Conservation (phyloP, 2,797 vertebrate species). For the Coracias cyanogaster region DNA sequence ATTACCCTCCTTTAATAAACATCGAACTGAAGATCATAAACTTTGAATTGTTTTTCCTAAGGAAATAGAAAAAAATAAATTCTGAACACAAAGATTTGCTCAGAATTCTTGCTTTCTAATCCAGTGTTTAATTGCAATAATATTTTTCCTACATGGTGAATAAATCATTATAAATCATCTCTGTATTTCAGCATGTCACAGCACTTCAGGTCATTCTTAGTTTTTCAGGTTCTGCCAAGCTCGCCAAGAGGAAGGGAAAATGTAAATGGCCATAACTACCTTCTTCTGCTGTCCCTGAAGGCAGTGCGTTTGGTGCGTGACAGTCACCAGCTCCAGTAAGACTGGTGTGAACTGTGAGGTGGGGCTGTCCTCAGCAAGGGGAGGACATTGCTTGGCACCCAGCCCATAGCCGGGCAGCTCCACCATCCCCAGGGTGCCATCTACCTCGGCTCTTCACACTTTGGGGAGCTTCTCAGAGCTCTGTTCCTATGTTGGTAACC, state of each 20-base stretch:
- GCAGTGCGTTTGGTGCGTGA: neutral
- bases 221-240: neutral
- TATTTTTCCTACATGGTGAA: neutral
- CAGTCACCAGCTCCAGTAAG: neutral
- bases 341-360: fast-evolving
- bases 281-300: neutral
- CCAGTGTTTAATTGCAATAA: neutral
- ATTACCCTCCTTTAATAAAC: neutral
- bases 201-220: neutral
- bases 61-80: neutral
- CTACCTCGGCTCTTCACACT: fast-evolving
- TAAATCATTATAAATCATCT: neutral
- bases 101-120: neutral
- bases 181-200: neutral
- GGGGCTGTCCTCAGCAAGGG: neutral
- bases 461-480: neutral
- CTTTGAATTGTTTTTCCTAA: neutral
- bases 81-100: neutral
- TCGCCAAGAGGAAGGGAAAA: neutral
- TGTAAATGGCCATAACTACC: neutral
- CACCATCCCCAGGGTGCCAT: neutral
- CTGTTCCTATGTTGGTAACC: neutral
- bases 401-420: fast-evolving
- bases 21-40: neutral
- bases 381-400: neutral